Conservation (phyloP, 2,113 vertebrate species). For the Passer domesticus region DNA sequence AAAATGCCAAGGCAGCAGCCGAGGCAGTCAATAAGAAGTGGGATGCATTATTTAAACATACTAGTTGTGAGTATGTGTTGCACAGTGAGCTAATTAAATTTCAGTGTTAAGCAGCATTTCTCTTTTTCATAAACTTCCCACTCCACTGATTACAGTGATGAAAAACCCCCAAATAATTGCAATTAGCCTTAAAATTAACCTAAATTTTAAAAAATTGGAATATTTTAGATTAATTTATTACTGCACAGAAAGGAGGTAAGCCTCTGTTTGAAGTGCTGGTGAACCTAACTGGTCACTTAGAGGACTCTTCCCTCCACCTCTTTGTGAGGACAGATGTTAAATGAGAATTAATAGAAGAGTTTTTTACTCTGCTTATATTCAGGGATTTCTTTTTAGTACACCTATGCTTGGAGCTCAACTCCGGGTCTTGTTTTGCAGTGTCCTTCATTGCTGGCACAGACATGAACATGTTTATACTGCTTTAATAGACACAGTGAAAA, state of each 20-base stretch:
- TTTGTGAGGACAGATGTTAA: neutral
- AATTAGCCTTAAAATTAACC: neutral
- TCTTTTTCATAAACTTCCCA: neutral
- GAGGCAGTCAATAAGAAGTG: neutral
- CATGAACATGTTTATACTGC: neutral
- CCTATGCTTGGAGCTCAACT: neutral
- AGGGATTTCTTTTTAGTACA: neutral
- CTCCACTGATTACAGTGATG: neutral
- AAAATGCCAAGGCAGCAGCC: neutral
- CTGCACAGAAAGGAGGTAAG: neutral
- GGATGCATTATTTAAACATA: slow-evolving; percentile 10
- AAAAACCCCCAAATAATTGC: neutral
- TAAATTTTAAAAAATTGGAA: neutral
- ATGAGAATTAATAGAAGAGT: neutral
- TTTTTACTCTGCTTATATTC: neutral
- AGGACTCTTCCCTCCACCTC: neutral
- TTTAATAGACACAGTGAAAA: neutral
- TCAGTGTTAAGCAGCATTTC: neutral
- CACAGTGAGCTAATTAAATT: neutral
- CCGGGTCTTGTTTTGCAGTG: neutral
- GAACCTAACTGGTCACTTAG: neutral
- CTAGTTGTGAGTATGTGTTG: neutral
- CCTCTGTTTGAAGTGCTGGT: neutral
- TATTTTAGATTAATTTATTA: neutral
- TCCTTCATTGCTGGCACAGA: neutral